These are phyloP conservation scores for Propithecus coquereli DNA, from an alignment of 2,113 vertebrate genomes.

Conservation along the genomic window DNA sequence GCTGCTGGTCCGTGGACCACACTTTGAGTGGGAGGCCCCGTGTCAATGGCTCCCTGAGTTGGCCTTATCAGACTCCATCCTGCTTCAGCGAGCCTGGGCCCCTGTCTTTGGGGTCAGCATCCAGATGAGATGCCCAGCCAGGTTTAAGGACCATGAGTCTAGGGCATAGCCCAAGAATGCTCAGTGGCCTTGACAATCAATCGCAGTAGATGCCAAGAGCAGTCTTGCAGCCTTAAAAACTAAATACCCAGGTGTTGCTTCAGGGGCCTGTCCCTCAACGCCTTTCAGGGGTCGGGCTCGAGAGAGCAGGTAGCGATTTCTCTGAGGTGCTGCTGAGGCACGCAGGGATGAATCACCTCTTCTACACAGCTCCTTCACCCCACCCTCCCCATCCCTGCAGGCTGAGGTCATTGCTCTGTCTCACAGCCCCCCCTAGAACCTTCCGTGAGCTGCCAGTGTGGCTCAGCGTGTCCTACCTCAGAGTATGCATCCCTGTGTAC, in stretches of 20 bases:
- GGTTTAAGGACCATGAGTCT: neutral
- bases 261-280: neutral
- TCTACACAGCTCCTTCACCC: rapidly evolving
- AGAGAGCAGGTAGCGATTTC: neutral
- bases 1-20: rapidly evolving
- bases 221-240: neutral
- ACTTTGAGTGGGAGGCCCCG: too few species aligned
- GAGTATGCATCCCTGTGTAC: too few species aligned
- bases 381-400: rapidly evolving
- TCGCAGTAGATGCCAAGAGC: rapidly evolving
- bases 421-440: neutral
- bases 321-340: neutral
- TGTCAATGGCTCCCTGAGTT: neutral
- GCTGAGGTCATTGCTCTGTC: neutral
- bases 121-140: neutral
- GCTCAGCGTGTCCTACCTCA: neutral
- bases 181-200: rapidly evolving
- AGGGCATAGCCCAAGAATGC: rapidly evolving
- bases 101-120: neutral
- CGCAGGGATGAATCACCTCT: neutral
- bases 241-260: rapidly evolving
- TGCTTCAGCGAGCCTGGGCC: neutral
- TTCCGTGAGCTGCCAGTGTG: rapidly evolving
- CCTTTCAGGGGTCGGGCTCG: neutral
- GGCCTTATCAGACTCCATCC: neutral